Base-by-base conservation (phyloP, 2,888 invertebrate species). In the Chelonus formosanus region DNA sequence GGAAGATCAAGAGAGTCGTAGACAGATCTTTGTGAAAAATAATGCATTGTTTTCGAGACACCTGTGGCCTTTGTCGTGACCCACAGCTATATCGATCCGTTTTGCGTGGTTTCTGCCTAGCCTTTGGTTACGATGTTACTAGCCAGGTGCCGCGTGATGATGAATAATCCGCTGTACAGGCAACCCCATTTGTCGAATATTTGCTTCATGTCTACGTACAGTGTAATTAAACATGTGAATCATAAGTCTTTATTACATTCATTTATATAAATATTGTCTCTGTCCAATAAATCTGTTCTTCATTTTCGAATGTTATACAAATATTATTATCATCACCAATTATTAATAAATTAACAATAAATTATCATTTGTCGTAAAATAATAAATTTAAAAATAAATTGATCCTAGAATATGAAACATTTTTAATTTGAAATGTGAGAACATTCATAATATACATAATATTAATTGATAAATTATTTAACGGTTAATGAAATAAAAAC, bases 1-100 rank as follows among this genome's bases (percentile, higher is more conserved):
- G 20, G 20, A 20, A 20, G 20, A 20, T 20, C 20, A 20, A 20
- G 20, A 20, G 20, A 20, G 20, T 20, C 20, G 20, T 20, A 20
- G 20, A 20, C 20, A 20, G 20, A 20, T 20, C 20, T 20, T 20
- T 20, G 20, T 20, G 20, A 20, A 60, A 66, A 66, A 66, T 66
- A 66, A 66, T 66, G 61, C 61, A 66, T 66, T 62, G 56, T 50
- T 50, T 55, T 60, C 66, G 57, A 66, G 66, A 66, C 66, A 66
- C 66, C 66, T 66, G 66, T 66, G 66, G 66, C 66, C 66, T 66
- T 66, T 66, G 61, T 66, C 66, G 61, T 44, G 66, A 66, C 66
- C 66, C 61, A 48, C 55, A 40, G 66, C 55, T 65, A 61, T 61
- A 66, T 66, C 61, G 66, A 66, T 50, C 66, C 56, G 35, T 61